Evolutionary conservation across 2,888 invertebrate genomes (phyloP).

Genomic region (Chalcosyrphus nemorum): DNA sequence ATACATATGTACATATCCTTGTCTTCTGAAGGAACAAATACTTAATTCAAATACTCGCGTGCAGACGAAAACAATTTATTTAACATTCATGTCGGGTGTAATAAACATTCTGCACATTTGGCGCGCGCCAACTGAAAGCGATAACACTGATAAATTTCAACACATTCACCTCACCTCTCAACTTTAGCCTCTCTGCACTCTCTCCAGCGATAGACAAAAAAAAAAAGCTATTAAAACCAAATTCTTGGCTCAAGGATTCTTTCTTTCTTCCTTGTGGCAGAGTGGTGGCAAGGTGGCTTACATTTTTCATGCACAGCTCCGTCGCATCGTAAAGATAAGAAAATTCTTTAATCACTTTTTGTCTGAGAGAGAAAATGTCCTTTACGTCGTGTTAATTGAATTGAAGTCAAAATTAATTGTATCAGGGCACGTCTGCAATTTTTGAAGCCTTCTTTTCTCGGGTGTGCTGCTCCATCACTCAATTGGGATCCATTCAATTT

Average conservation of each 20-base stretch:
- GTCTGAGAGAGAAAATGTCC: slow-evolving; percentile 6
- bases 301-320: not conserved
- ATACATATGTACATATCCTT: not conserved
- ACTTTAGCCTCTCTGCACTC: not conserved
- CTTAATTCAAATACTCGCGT: slow-evolving; percentile 37
- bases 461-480: slow-evolving; percentile 57
- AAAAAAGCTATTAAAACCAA: slow-evolving; percentile 19
- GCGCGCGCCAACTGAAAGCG: not conserved
- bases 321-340: not conserved
- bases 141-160: slow-evolving; percentile 27
- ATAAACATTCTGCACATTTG: slow-evolving; percentile 20
- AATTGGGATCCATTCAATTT: slow-evolving; percentile 61
- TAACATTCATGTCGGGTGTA: slow-evolving; percentile 32
- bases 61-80: slow-evolving; percentile 55
- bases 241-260: not conserved
- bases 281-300: not conserved
- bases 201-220: not conserved
- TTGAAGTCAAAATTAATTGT: slow-evolving; percentile 50
- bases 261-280: not conserved
- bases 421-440: not conserved
- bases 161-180: slow-evolving; percentile 13
- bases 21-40: not conserved
- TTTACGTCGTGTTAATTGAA: slow-evolving; percentile 37
- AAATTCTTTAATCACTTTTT: not conserved
- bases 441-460: slow-evolving; percentile 20